Conservation (phyloP, 2,797 vertebrate genomes). For the Ptychadena robeensis region DNA sequence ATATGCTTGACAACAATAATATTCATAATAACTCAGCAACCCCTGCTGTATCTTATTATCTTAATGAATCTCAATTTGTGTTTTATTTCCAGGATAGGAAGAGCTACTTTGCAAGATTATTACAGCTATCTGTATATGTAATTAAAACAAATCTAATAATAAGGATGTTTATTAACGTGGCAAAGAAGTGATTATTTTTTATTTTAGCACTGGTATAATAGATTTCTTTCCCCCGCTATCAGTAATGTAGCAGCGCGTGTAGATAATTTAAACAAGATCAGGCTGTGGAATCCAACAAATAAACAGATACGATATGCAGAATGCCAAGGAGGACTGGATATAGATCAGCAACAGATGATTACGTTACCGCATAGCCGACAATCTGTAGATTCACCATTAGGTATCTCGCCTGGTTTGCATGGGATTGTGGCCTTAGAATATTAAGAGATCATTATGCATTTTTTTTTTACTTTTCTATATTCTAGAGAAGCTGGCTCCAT, state of each 20-base stretch:
- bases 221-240: neutral
- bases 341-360: neutral
- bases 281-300: neutral
- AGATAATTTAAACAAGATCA: neutral
- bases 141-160: conserved; percentile 58
- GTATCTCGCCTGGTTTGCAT: neutral
- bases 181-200: neutral
- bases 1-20: conserved; percentile 48
- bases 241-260: neutral
- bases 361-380: neutral
- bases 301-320: neutral
- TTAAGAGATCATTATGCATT: conserved; percentile 4
- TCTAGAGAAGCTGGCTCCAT: conserved; percentile 63
- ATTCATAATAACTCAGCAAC: conserved; percentile 57
- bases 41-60: conserved; percentile 59
- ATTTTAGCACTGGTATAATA: neutral
- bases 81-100: conserved; percentile 44
- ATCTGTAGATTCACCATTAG: neutral
- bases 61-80: conserved; percentile 61
- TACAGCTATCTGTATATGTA: conserved; percentile 50
- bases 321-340: neutral
- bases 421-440: neutral
- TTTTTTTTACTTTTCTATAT: conserved; percentile 26
- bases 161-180: conserved; percentile 34
- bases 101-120: conserved; percentile 56